Evolutionary conservation across 2,113 vertebrate genomes (phyloP).

Genomic region (Scortum barcoo): DNA sequence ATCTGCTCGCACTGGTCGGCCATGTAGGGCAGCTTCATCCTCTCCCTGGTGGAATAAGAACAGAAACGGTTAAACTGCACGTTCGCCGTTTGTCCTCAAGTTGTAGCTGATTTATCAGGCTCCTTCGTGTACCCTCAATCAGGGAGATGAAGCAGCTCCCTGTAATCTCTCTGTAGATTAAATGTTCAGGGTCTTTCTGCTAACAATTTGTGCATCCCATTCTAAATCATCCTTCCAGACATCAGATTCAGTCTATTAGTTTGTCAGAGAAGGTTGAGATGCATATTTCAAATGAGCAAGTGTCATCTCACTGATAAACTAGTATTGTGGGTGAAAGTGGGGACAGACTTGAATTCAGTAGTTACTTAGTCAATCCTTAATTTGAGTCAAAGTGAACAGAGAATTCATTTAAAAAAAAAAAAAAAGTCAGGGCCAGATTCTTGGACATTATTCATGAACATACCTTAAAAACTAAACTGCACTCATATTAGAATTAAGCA

Average conservation of each 20-base stretch:
- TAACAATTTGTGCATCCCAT: slow-evolving; percentile 11
- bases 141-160: background rate
- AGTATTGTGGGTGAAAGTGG: slow-evolving; percentile 4
- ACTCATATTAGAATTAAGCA: too few relatives aligned
- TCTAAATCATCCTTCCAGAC: slow-evolving; percentile 36
- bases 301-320: slow-evolving; percentile 7
- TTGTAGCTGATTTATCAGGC: background rate
- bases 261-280: slow-evolving; percentile 8
- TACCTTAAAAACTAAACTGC: background rate
- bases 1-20: slow-evolving; percentile 95
- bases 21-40: slow-evolving; percentile 96
- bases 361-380: background rate
- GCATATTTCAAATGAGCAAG: slow-evolving; percentile 15
- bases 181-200: slow-evolving; percentile 18
- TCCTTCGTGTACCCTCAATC: background rate
- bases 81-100: background rate
- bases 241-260: slow-evolving; percentile 12
- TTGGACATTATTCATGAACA: background rate
- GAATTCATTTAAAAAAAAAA: too few relatives aligned
- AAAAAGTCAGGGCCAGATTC: background rate
- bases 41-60: slow-evolving; percentile 84
- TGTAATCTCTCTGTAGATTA: slow-evolving; percentile 4
- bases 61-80: background rate
- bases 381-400: background rate
- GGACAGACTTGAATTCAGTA: background rate